Base-by-base conservation (phyloP, 2,888 invertebrate genomes). In the Ichneumoninae sp. region DNA sequence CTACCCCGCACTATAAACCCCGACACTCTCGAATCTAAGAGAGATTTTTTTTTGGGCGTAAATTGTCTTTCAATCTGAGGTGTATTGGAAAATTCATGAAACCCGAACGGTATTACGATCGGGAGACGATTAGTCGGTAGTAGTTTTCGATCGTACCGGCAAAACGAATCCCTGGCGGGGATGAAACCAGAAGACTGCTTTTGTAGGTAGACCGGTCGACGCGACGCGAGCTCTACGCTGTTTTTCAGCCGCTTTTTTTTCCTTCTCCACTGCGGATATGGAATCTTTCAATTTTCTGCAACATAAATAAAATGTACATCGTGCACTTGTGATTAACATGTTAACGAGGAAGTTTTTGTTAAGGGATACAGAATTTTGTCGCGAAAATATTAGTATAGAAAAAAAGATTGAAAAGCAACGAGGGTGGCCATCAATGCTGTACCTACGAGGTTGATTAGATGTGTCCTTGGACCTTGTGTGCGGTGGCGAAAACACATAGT, bases 401-500 rank as follows among this genome's bases (percentile, higher is more conserved):
- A 57, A 13, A 13, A 47, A 66, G 5, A 70, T 13, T 54, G 40
- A 26, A 68, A 68, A 78, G 33, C 54, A 66, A 72, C 26, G 33
- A 77, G 80, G 80, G 40, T 78, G 69, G 76, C 70, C 54, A 47
- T 82, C 54, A 62, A 78, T n/a, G 75, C 50, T 83, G 84, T 89
- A 91, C 91, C 89, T 91, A 91, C 90, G 90, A 88, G 86, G 89
- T 80, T 87, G 88, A 44, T 86, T 85, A 26, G 87, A 19, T 57
- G 78, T 71, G 19, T 77, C 84, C 65, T 86, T 89, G 6, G 91
- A 90, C 84, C 90, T 89, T 47, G 88, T 90, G 30, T 90, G 88
- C 3, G 92, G 92, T 7, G 91, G 89, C 74, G 93, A 92, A 85
- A 92, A 92, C 26, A 91, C 87, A 52, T 87, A 92, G 30, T 88